Percentiles rank a stretch among this genome's conserved stretches.
These are phyloP conservation scores for Sanderia malayensis DNA, from an alignment of 30 jellyfish, hydroid and myxozoan species.

Conservation along the genomic window DNA sequence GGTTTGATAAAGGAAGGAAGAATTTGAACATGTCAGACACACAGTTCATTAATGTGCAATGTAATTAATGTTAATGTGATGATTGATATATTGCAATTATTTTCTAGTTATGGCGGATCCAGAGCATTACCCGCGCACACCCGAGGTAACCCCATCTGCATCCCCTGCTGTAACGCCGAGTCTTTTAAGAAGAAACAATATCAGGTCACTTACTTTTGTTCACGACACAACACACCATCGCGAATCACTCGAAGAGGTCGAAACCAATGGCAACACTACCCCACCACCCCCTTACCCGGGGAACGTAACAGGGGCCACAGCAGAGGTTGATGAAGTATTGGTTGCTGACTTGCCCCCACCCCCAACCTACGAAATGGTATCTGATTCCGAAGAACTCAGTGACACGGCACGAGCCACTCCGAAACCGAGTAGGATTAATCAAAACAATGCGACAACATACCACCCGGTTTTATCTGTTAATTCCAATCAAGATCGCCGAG, in stretches of 20 bases:
- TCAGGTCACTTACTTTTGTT: constrained; percentile 30
- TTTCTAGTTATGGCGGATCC: constrained; percentile 72
- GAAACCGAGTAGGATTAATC: constrained; percentile 41
- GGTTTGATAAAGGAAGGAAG: too few relatives aligned
- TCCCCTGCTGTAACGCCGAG: constrained; percentile 64
- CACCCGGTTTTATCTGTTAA: too few relatives aligned
- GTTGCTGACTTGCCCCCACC: constrained; percentile 57
- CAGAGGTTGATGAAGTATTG: constrained; percentile 16
- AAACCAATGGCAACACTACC: constrained; percentile 39
- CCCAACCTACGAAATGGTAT: constrained; percentile 45
- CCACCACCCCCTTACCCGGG: constrained; percentile 76
- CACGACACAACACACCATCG: constrained; percentile 24
- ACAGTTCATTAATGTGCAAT: too few relatives aligned
- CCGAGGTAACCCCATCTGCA: constrained; percentile 67
- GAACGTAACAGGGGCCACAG: neutral
- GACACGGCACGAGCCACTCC: constrained; percentile 26
- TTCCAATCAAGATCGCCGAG: too few relatives aligned
- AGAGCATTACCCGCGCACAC: constrained; percentile 70
- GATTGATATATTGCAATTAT: constrained; percentile 14
- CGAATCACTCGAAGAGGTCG: constrained; percentile 69
- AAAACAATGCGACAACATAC: too few relatives aligned
- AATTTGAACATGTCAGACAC: too few relatives aligned
- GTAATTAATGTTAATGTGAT: neutral
- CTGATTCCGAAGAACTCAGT: constrained; percentile 47
- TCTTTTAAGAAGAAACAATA: constrained; percentile 24